Evolutionary conservation across 2,888 invertebrate species (phyloP).

Genomic region (Tetragonisca angustula): DNA sequence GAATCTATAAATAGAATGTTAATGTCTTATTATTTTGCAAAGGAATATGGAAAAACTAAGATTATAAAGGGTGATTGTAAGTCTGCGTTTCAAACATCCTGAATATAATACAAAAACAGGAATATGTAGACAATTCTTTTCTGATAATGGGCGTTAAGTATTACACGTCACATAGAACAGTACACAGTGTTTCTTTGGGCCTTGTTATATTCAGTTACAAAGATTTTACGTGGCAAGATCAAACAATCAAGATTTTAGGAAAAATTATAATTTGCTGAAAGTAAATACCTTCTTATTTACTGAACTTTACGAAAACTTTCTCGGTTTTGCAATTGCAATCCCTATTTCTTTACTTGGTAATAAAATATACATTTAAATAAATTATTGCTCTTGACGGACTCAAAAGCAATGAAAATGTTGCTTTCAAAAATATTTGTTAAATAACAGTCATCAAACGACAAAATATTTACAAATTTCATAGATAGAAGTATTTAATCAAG

Average conservation of each 20-base stretch:
- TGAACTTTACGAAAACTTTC: slow-evolving; percentile 23
- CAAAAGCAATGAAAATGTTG: slow-evolving; percentile 32
- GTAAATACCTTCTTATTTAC: slow-evolving; percentile 46
- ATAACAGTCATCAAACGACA: slow-evolving; percentile 34
- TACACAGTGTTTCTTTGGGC: slow-evolving; percentile 49
- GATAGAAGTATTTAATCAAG: slow-evolving; percentile 38
- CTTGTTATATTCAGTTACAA: slow-evolving; percentile 50
- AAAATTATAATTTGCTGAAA: slow-evolving; percentile 29
- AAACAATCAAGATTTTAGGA: slow-evolving; percentile 37
- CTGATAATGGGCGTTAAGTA: slow-evolving; percentile 47
- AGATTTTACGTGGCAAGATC: slow-evolving; percentile 68
- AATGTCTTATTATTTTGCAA: slow-evolving; percentile 19
- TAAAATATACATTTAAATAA: slow-evolving; percentile 45
- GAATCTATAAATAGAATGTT: slow-evolving; percentile 17
- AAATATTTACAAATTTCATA: slow-evolving; percentile 63
- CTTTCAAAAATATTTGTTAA: slow-evolving; percentile 49
- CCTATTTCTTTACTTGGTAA: slow-evolving; percentile 33
- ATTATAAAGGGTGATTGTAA: slow-evolving; percentile 39
- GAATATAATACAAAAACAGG: slow-evolving; percentile 60
- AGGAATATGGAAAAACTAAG: slow-evolving; percentile 32
- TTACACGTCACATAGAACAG: slow-evolving; percentile 51
- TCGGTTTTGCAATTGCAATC: slow-evolving; percentile 29
- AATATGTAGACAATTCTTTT: slow-evolving; percentile 54
- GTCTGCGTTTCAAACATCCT: slow-evolving; percentile 66
- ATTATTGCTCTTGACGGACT: slow-evolving; percentile 41